A percentile compares a stretch with the other conserved stretches of the same genome.
Conservation (phyloP, 2,113 vertebrate genomes). For the Etia nguti region DNA sequence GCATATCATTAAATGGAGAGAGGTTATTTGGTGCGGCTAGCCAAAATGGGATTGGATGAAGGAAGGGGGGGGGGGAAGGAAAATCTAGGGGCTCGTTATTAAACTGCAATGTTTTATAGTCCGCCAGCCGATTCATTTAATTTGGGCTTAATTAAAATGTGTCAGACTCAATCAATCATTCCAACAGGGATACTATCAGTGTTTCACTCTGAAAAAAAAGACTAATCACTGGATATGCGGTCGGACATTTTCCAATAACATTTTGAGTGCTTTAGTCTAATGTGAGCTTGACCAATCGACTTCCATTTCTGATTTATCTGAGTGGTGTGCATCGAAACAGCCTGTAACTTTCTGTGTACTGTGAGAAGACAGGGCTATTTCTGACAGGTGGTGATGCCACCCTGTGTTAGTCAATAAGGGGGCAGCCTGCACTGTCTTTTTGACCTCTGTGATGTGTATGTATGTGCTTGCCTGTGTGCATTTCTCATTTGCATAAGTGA, state of each 20-base stretch:
- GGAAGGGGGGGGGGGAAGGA: conserved; percentile 13
- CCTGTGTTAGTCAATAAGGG: conserved; percentile 31
- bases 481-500: conserved; percentile 66
- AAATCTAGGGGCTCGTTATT: conserved; percentile 66
- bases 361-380: conserved; percentile 9
- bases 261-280: conserved; percentile 35
- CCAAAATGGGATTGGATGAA: conserved; percentile 69
- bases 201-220: conserved; percentile 58
- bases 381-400: conserved; percentile 51
- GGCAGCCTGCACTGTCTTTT: conserved; percentile 35
- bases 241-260: conserved; percentile 61
- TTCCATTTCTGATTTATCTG: conserved; percentile 22
- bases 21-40: conserved; percentile 68
- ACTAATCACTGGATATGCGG: conserved; percentile 52
- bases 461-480: conserved; percentile 13
- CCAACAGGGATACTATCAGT: conserved; percentile 64
- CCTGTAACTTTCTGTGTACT: not conserved
- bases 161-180: conserved; percentile 74
- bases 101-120: conserved; percentile 75
- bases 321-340: conserved; percentile 28
- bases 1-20: conserved; percentile 75
- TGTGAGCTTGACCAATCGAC: conserved; percentile 38
- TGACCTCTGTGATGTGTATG: conserved; percentile 47
- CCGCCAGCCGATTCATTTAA: conserved; percentile 72
- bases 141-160: conserved; percentile 73